phyloP scores from a whole-genome alignment of 2,113 vertebrate species.

The Elgaria multicarinata region DNA sequence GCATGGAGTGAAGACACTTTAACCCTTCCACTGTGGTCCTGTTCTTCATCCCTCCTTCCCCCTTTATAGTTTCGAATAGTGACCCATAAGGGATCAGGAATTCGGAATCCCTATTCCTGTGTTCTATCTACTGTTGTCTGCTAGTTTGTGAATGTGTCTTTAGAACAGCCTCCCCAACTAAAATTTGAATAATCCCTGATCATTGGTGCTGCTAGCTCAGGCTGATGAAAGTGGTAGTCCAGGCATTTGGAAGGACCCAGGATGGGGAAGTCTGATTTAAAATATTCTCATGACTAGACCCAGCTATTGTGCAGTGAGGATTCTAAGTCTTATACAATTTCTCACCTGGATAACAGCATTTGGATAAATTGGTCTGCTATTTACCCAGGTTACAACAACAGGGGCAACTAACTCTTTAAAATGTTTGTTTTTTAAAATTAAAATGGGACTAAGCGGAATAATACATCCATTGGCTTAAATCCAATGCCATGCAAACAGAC shows the following conservation, averaged over 20 bases:
- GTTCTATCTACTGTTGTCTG: background rate
- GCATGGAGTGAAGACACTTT: no score
- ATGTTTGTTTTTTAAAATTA: background rate
- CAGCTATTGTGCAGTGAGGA: background rate
- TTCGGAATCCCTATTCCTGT: background rate
- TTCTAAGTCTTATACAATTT: background rate
- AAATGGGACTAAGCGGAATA: background rate
- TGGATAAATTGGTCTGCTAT: background rate
- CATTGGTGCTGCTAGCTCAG: background rate
- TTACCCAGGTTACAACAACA: background rate
- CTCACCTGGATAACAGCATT: background rate
- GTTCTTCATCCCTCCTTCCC: no score
- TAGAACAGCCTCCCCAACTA: no score
- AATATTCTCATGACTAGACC: background rate
- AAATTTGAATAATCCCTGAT: background rate
- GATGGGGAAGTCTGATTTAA: background rate
- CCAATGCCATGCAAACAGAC: no score
- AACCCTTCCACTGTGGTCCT: no score
- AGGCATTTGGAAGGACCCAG: background rate
- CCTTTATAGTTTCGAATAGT: no score
- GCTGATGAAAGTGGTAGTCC: no score
- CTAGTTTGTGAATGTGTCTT: no score
- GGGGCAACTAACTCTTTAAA: background rate
- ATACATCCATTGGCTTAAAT: no score
- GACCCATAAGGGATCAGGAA: background rate